Evolutionary conservation across 2,113 vertebrate genomes (phyloP), one percentile per base, ranked within the genome.

Genomic region (Thymallus thymallus): DNA sequence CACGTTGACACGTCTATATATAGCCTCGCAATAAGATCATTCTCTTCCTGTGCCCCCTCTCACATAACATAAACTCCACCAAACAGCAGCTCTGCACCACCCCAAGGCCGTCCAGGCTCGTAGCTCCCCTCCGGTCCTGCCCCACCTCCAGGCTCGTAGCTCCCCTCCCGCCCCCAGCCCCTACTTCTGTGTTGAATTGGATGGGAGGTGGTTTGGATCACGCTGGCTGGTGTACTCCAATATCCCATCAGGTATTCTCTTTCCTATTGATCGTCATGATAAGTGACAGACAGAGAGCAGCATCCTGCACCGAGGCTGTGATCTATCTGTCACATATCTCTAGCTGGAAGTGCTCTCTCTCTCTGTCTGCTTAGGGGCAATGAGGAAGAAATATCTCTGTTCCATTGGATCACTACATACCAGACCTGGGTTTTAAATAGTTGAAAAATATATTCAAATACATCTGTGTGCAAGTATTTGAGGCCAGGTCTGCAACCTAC

Each of bases 241-340:
- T 71, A 78, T 81, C 80, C 74, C 81, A 85, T 90, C 80, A 79
- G 45, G 71, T 70, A 9, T 78, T 74, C 80, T 70, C 46, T 79
- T 80, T 74, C 70, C 73, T 84, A 91, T 90, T 62, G 90, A 91
- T 90, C 29, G 30, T 48, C 83, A 85, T 70, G 3, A 78, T 78
- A 32, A 72, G 56, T 16, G 18, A 58, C n/a, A 58, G 58, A 64
- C 32, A 80, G 87, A 84, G 84, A 85, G 84, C 58, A 4, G 18
- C 60, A 82, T 68, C 22, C n/a, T 41, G 24, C 35, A 16, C 4
- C 24, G n/a, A 41, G 67, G 35, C 10, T 85, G 79, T 84, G 80
- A 72, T 83, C 80, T 87, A 86, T 85, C 78, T 73, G 84, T 89
- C 82, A 80, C 62, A 74, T 69, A 41, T 87, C 84, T 88, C 75